Evolutionary conservation across 2,113 vertebrate species (phyloP).

Genomic region (Actenoides hombroni): DNA sequence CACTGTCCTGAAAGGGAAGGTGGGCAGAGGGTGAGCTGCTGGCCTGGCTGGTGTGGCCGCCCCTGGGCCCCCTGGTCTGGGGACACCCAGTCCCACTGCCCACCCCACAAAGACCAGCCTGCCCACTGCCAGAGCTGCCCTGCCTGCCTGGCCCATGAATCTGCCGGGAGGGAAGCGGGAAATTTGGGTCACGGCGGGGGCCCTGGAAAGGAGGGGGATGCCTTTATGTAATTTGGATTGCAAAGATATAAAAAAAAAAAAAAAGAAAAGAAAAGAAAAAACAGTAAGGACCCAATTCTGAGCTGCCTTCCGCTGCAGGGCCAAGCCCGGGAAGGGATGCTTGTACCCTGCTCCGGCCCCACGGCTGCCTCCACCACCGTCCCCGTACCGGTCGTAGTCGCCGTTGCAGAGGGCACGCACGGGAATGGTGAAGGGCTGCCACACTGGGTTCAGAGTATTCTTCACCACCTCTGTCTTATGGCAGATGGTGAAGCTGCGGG

Average conservation of each 20-base stretch:
- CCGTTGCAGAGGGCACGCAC: constrained; percentile 95
- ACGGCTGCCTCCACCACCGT: neutral
- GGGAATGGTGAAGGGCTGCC: constrained; percentile 97
- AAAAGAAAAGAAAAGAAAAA: neutral
- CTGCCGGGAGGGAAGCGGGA: neutral
- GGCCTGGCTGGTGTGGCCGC: neutral
- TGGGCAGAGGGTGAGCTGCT: neutral
- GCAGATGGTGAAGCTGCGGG: constrained; percentile 89
- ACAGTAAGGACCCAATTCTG: neutral
- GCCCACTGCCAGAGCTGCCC: neutral
- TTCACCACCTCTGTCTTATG: constrained; percentile 94
- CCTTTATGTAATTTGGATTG: constrained; percentile 25
- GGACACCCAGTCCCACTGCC: neutral
- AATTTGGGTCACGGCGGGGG: constrained; percentile 38
- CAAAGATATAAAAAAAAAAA: neutral
- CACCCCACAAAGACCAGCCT: neutral
- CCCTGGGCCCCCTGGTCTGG: neutral
- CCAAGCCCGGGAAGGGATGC: neutral
- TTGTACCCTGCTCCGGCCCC: neutral
- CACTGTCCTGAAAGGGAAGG: constrained; percentile 83
- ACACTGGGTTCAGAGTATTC: constrained; percentile 95
- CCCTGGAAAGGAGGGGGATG: constrained; percentile 11
- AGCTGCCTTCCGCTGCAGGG: fast-evolving
- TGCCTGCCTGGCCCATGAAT: neutral
- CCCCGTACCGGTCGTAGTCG: constrained; percentile 89